Percentiles rank a stretch among this genome's conserved stretches.
Conservation (phyloP, 2,113 vertebrate genomes). For the Oceanodroma tethys region DNA sequence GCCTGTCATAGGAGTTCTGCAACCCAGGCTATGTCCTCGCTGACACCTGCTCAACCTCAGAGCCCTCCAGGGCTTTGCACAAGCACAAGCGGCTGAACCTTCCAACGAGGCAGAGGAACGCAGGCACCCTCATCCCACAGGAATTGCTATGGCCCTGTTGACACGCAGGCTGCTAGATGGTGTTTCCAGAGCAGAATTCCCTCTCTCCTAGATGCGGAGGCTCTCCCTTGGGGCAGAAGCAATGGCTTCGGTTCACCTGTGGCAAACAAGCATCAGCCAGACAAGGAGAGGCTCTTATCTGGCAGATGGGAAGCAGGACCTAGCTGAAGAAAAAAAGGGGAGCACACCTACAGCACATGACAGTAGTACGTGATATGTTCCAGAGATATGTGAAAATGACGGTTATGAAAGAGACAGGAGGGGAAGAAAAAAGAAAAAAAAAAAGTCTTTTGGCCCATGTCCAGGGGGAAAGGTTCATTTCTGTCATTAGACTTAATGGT, state of each 20-base stretch:
- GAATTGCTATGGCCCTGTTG: neutral
- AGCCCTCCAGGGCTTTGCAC: constrained; percentile 6
- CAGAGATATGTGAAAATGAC: neutral
- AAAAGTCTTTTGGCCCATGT: neutral
- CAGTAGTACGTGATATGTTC: neutral
- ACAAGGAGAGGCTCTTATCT: neutral
- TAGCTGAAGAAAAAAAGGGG: neutral
- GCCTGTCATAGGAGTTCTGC: neutral
- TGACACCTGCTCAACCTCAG: constrained; percentile 44
- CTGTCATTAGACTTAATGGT: constrained; percentile 32
- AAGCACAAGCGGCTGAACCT: constrained; percentile 25
- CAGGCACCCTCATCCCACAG: neutral
- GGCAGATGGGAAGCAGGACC: neutral
- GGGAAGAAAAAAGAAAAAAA: neutral
- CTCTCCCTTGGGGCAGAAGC: neutral
- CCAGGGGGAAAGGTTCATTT: constrained; percentile 48
- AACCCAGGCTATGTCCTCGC: neutral
- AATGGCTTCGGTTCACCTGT: neutral
- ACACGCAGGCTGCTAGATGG: neutral
- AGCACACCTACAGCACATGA: neutral
- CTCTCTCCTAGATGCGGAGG: neutral
- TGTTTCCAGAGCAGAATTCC: neutral
- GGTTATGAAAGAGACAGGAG: constrained; percentile 19
- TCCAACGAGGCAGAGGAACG: neutral
- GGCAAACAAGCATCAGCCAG: neutral